These are phyloP conservation scores for Pelobates cultripes DNA, from an alignment of 2,797 vertebrate species.

Conservation along the genomic window DNA sequence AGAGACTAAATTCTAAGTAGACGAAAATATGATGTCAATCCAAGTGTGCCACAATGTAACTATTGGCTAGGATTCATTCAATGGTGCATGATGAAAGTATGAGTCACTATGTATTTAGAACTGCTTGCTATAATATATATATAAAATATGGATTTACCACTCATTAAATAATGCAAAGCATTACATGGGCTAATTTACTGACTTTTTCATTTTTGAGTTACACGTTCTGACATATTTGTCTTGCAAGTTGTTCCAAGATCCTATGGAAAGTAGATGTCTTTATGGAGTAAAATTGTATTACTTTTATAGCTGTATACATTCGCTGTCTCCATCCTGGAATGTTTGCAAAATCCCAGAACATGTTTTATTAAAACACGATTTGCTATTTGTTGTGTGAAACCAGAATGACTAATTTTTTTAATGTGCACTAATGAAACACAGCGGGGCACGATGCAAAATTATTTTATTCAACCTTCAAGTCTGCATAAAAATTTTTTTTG, in stretches of 20 bases:
- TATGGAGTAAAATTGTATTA: not conserved
- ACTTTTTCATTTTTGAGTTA: too few relatives aligned
- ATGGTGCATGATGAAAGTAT: too few relatives aligned
- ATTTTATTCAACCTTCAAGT: slow-evolving; percentile 8
- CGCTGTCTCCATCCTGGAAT: not conserved
- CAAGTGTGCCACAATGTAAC: too few relatives aligned
- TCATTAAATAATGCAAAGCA: too few relatives aligned
- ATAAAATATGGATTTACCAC: too few relatives aligned
- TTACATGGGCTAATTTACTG: too few relatives aligned
- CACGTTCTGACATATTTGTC: not conserved
- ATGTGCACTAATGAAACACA: slow-evolving; percentile 5
- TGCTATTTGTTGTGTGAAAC: not conserved
- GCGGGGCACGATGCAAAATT: not conserved
- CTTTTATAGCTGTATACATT: not conserved
- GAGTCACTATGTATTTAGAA: too few relatives aligned
- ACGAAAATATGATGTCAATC: too few relatives aligned
- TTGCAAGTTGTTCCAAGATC: not conserved
- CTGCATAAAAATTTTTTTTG: not conserved
- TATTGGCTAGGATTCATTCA: too few relatives aligned
- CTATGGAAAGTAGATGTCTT: not conserved
- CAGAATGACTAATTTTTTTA: slow-evolving; percentile 4
- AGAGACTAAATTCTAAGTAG: too few relatives aligned
- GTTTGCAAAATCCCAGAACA: not conserved
- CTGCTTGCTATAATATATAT: too few relatives aligned
- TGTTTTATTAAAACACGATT: not conserved